phyloP scores from a whole-genome alignment of 2,113 vertebrate genomes.

The Ophthalmolycus amberensis region DNA sequence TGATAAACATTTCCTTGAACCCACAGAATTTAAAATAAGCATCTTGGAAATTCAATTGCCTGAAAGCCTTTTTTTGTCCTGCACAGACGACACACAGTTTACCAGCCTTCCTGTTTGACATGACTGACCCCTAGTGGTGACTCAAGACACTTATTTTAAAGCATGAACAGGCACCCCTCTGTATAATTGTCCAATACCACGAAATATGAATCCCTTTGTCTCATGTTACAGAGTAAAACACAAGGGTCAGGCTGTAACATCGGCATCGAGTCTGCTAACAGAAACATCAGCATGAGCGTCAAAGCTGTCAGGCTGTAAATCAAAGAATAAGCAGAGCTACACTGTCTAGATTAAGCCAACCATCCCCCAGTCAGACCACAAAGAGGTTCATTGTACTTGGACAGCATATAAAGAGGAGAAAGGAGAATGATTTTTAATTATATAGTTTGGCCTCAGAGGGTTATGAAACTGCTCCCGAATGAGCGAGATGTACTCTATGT shows the following conservation, averaged over 20 bases:
- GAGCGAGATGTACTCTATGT: not conserved
- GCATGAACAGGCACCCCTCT: not conserved
- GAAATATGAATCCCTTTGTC: slow-evolving; percentile 40
- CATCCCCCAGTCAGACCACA: slow-evolving; percentile 71
- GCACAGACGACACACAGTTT: not conserved
- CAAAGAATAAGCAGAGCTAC: slow-evolving; percentile 54
- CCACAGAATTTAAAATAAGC: slow-evolving; percentile 1
- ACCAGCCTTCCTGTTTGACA: slow-evolving; percentile 48
- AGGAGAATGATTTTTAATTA: slow-evolving; percentile 56
- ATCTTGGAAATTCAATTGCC: slow-evolving; percentile 28
- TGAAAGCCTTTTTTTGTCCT: slow-evolving; percentile 27
- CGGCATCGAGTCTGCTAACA: slow-evolving; percentile 19
- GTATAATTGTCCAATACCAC: slow-evolving; percentile 23
- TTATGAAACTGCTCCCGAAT: slow-evolving; percentile 50
- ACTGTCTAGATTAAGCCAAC: slow-evolving; percentile 59
- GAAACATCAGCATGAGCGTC: slow-evolving; percentile 28
- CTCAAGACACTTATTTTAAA: not conserved
- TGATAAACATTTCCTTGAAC: slow-evolving; percentile 17
- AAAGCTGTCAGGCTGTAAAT: slow-evolving; percentile 61
- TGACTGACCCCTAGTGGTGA: slow-evolving; percentile 75
- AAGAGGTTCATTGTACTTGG: slow-evolving; percentile 68
- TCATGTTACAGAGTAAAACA: slow-evolving; percentile 49
- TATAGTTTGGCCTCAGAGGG: slow-evolving; percentile 32
- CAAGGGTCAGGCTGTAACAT: slow-evolving; percentile 32
- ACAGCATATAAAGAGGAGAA: slow-evolving; percentile 64